Evolutionary conservation across 2,113 vertebrate species (phyloP).

Genomic region (Leptosomus discolor): DNA sequence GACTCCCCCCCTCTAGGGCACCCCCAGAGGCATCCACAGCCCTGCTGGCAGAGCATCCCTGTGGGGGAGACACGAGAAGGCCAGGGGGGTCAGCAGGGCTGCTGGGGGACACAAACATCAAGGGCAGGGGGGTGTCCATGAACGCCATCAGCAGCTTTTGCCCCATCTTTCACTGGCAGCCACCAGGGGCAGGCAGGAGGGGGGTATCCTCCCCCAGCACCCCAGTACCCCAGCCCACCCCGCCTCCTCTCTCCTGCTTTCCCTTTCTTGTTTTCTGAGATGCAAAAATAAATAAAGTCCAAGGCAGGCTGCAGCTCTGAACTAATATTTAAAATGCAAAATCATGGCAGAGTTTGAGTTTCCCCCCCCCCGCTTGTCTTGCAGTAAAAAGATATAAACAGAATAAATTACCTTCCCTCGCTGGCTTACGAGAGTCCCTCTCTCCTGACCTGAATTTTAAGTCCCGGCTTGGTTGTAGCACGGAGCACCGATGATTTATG

Average conservation of each 20-base stretch:
- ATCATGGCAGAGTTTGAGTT: constrained; percentile 55
- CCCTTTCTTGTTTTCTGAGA: neutral
- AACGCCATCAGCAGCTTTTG: neutral
- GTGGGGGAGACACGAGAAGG: accelerated
- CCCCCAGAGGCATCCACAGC: neutral
- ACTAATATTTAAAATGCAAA: constrained; percentile 78
- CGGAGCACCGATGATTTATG: constrained; percentile 69
- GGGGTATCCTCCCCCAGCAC: neutral
- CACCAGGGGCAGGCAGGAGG: neutral
- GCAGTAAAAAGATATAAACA: constrained; percentile 78
- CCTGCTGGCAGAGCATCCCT: neutral
- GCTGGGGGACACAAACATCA: too few species aligned
- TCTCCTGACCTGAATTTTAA: constrained; percentile 80
- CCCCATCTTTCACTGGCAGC: neutral
- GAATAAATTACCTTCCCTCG: constrained; percentile 75
- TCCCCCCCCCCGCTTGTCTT: neutral
- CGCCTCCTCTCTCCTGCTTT: neutral
- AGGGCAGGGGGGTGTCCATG: accelerated
- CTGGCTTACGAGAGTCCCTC: constrained; percentile 65
- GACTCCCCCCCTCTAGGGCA: too few species aligned
- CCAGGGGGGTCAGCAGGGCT: neutral
- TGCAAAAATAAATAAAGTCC: neutral
- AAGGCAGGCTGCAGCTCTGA: neutral
- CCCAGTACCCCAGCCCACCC: neutral
- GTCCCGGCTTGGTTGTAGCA: constrained; percentile 50